Evolutionary conservation across 1,140 invertebrate species (phyloP).

Genomic region (Drosophila micromelanica): DNA sequence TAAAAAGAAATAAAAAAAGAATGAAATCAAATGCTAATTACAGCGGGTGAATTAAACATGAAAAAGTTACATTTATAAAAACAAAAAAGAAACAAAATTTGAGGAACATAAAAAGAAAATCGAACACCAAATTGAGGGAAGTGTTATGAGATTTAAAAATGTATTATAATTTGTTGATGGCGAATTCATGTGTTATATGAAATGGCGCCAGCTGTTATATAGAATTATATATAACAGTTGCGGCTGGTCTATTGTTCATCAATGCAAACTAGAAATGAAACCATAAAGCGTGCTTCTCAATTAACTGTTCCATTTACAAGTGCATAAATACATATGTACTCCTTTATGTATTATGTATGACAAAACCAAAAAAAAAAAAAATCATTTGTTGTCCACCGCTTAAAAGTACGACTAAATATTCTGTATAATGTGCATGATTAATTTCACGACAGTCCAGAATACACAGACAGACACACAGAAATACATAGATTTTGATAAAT

Average conservation of each 20-base stretch:
- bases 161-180: constrained; percentile 19
- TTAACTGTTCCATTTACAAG: constrained; percentile 38
- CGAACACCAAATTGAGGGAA: constrained; percentile 30
- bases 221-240: constrained; percentile 7
- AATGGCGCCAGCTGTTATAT: constrained; percentile 5
- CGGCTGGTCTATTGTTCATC: constrained; percentile 18
- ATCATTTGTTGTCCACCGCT: constrained; percentile 49
- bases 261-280: constrained; percentile 27
- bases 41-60: background rate
- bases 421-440: background rate
- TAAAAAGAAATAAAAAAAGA: constrained; percentile 4
- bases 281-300: constrained; percentile 44
- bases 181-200: constrained; percentile 12
- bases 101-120: constrained; percentile 10
- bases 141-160: constrained; percentile 24
- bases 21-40: constrained; percentile 5
- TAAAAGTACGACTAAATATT: constrained; percentile 26
- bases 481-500: constrained; percentile 48
- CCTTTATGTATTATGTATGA: constrained; percentile 16
- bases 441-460: too few relatives aligned
- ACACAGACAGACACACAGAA: background rate
- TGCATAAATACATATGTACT: constrained; percentile 10
- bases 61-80: constrained; percentile 11
- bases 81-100: background rate
- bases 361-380: too few relatives aligned